A percentile compares a stretch with the other conserved stretches of the same genome.
Evolutionary conservation across 2,888 invertebrate species (phyloP).

Genomic region (Aporophyla lueneburgensis): DNA sequence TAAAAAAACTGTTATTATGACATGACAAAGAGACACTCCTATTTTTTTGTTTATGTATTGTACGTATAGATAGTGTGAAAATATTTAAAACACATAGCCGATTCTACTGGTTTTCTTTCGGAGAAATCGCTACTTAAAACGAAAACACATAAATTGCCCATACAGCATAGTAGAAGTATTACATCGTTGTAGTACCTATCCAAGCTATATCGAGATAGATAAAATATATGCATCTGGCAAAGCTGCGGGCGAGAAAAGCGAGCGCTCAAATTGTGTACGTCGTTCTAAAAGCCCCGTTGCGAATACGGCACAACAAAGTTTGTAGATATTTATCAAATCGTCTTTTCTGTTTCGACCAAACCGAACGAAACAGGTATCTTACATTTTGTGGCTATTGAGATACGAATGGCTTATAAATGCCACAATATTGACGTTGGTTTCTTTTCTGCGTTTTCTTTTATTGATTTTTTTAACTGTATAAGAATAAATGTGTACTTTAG

Average conservation of each 20-base stretch:
- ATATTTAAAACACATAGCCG: neutral
- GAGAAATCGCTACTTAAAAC: neutral
- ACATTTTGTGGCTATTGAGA: constrained; percentile 49
- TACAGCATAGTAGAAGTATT: constrained; percentile 48
- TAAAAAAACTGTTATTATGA: too few species aligned
- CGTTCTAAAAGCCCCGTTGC: constrained; percentile 79
- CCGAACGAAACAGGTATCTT: constrained; percentile 59
- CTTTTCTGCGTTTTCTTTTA: neutral
- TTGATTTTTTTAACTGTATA: neutral
- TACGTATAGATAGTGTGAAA: neutral
- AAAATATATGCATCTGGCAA: constrained; percentile 72
- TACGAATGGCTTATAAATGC: constrained; percentile 25
- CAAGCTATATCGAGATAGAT: constrained; percentile 67
- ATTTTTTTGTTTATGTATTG: too few species aligned
- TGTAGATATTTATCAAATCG: constrained; percentile 86
- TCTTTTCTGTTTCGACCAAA: constrained; percentile 76
- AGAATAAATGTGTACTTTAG: neutral
- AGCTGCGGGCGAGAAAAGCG: constrained; percentile 78
- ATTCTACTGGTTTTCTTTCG: constrained; percentile 5
- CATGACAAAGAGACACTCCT: too few species aligned
- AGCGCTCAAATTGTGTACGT: constrained; percentile 79
- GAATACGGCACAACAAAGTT: constrained; percentile 79
- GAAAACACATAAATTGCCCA: constrained; percentile 38
- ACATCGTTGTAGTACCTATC: constrained; percentile 45
- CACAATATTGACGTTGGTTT: constrained; percentile 15